Conservation (phyloP, 2,888 invertebrate species). For the Lithophane leautieri region DNA sequence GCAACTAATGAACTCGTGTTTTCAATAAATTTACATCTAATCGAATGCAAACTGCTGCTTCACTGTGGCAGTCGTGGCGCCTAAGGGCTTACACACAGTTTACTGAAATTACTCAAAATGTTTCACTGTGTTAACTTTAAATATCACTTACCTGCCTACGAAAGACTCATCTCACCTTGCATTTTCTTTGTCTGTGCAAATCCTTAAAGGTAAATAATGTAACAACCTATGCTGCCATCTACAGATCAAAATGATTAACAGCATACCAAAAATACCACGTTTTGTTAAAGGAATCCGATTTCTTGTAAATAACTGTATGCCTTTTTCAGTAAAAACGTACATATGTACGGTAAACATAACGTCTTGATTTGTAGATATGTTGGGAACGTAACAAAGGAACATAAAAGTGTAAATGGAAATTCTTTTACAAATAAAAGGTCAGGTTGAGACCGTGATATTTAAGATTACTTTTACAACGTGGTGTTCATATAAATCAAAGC, state of each 20-base stretch:
- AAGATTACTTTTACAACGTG: conserved; percentile 70
- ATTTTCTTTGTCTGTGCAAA: conserved; percentile 35
- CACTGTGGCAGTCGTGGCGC: conserved; percentile 41
- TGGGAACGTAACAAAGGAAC: conserved; percentile 70
- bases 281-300: conserved; percentile 58
- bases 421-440: conserved; percentile 75
- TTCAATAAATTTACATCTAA: conserved; percentile 62
- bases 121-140: neutral
- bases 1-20: conserved; percentile 62
- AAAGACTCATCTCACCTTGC: neutral
- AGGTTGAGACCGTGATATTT: conserved; percentile 75
- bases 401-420: conserved; percentile 75
- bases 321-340: conserved; percentile 68
- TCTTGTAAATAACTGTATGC: conserved; percentile 61
- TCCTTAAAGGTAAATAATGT: conserved; percentile 30
- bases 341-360: conserved; percentile 64
- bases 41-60: conserved; percentile 52
- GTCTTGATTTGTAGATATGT: conserved; percentile 73
- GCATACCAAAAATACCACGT: conserved; percentile 47
- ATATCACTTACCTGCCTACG: neutral
- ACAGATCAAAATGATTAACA: conserved; percentile 50
- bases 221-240: conserved; percentile 28
- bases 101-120: conserved; percentile 1
- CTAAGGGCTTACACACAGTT: conserved; percentile 41
- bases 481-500: conserved; percentile 66